These are phyloP conservation scores for Zelostemma sp. DNA, from an alignment of 1,140 invertebrate species.

Conservation along the genomic window DNA sequence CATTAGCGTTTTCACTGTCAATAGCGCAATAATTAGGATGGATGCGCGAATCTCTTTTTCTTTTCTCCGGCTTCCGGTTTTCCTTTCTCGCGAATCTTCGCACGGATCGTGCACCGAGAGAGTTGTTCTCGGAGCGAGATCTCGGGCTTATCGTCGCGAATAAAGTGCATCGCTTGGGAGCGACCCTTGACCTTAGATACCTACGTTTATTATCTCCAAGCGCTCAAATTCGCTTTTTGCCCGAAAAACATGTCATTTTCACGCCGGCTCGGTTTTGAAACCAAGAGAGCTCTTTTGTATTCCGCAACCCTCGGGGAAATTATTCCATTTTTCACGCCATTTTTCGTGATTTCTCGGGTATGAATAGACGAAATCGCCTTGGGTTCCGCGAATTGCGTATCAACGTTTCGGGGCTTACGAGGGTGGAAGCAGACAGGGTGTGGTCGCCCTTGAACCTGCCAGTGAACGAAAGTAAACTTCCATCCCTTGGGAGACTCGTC, in stretches of 20 bases:
- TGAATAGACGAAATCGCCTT: no score
- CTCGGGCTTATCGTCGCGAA: conserved; percentile 33
- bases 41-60: conserved; percentile 47
- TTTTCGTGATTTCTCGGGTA: no score
- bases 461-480: conserved; percentile 38
- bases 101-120: conserved; percentile 22
- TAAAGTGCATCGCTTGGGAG: conserved; percentile 47
- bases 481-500: conserved; percentile 37
- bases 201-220: conserved; percentile 8
- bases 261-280: no score
- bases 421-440: conserved; percentile 65
- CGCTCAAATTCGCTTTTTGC: no score
- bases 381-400: conserved; percentile 54
- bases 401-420: conserved; percentile 28
- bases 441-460: conserved; percentile 67
- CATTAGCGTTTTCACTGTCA: conserved; percentile 51
- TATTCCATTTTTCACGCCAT: no score
- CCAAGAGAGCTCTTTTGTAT: no score
- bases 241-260: not conserved
- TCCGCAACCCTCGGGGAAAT: no score
- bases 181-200: conserved; percentile 52
- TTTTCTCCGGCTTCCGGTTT: conserved; percentile 45
- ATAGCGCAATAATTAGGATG: conserved; percentile 51
- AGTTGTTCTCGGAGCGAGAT: conserved; percentile 4
- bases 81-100: conserved; percentile 33